Base-by-base conservation (phyloP, 2,888 invertebrate genomes). In the Onchidella celtica region DNA sequence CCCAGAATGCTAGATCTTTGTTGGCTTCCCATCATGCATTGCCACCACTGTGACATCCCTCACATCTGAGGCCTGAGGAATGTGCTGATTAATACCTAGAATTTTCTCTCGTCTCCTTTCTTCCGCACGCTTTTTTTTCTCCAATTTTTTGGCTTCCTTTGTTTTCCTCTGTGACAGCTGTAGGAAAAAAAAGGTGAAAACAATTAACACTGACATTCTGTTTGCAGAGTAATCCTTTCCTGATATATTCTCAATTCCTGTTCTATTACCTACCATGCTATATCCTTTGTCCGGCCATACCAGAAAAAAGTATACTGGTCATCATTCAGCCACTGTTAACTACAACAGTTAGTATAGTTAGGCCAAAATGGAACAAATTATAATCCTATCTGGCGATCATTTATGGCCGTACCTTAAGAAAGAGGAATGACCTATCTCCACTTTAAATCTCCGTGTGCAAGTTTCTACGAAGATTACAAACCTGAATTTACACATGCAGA, bases 111-210 rank as follows among this genome's bases (percentile, higher is more conserved):
- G 82, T 73, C 88, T 87, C 70, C 88, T 84, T 29, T 90, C 90
- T 57, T 88, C 88, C 11, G 89, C 87, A 79, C 87, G 69, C 81
- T 86, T 87, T 84, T 91, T 91, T 84, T 89, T 91, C 78, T 90
- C 89, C 81, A 87, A n/a, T 76, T 89, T 90, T 70, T 89, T 90
- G 57, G 82, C 55, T 83, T 89, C 88, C 77, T 88, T 88, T 21
- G 83, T 82, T 75, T 88, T 85, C 75, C 86, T 87, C 0, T 85
- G 81, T 1, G 86, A 84, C 27, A 84, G 3, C 63, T 80, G 66
- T 9, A 61, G 36, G 32, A 40, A 29, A 29, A 61, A 24, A 72
- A 72, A 63, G 32, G 24, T 27, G 27, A 21, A 59, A 2, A 27
- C 14, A 63, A 34, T 24, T 27, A 34, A 75, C 34, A 57, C n/a